Conservation (phyloP, 2,113 vertebrate species). For the Pheucticus melanocephalus region DNA sequence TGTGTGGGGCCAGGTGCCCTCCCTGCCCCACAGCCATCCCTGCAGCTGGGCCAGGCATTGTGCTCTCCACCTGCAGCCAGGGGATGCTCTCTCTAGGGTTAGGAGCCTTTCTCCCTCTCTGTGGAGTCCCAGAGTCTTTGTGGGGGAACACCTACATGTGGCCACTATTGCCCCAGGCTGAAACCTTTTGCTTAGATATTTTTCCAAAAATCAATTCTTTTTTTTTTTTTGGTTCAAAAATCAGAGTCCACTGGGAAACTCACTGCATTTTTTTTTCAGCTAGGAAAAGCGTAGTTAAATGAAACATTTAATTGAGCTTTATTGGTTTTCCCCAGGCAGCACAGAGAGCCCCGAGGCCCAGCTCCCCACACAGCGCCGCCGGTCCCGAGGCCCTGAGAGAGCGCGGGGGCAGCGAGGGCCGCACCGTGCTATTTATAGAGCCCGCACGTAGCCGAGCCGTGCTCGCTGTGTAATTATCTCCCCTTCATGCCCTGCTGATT, state of each 20-base stretch:
- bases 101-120: not conserved
- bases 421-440: not conserved
- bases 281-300: not conserved
- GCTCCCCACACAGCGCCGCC: not conserved
- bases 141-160: rapidly evolving
- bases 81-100: not conserved
- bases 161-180: not conserved
- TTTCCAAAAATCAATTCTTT: not conserved
- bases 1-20: not conserved
- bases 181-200: not conserved
- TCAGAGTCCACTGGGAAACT: not conserved
- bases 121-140: rapidly evolving
- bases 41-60: not conserved
- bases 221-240: not conserved
- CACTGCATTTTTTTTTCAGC: not conserved
- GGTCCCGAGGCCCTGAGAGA: not conserved
- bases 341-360: rapidly evolving
- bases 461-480: not conserved
- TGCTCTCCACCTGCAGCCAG: rapidly evolving
- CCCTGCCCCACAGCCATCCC: not conserved
- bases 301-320: not conserved
- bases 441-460: not conserved
- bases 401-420: rapidly evolving
- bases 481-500: slow-evolving; percentile 17
- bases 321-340: not conserved